Conservation (phyloP, 2,113 vertebrate species). For the Spheniscus mendiculus region DNA sequence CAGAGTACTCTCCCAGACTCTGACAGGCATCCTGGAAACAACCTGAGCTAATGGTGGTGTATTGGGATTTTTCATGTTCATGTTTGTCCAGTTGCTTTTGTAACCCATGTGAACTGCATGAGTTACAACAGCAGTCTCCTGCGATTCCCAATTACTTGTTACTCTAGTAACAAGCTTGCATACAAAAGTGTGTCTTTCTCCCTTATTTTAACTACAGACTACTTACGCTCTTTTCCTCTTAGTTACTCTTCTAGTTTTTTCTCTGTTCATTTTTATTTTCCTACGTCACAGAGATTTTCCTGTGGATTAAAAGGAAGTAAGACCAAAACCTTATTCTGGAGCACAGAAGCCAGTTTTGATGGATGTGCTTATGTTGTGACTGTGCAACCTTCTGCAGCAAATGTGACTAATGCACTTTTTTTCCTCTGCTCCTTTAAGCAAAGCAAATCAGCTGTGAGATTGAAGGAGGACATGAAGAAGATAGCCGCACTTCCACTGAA, state of each 20-base stretch:
- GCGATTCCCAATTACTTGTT: not conserved
- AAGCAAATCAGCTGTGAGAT: slow-evolving; percentile 81
- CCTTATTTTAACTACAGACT: not conserved
- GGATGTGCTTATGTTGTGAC: not conserved
- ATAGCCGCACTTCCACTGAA: slow-evolving; percentile 79
- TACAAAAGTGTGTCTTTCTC: not conserved
- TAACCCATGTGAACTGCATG: not conserved
- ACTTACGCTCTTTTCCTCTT: not conserved
- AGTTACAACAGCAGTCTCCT: not conserved
- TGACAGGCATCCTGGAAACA: not conserved
- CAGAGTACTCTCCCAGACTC: not conserved
- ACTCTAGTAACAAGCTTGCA: not conserved
- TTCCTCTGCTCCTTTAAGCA: slow-evolving; percentile 81
- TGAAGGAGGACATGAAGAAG: slow-evolving; percentile 92
- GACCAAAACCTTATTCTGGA: not conserved
- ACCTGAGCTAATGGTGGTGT: not conserved
- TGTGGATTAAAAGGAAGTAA: not conserved
- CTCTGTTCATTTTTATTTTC: not conserved
- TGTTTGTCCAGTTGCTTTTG: not conserved
- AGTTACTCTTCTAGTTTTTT: not conserved
- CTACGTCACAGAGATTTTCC: not conserved
- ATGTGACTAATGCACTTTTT: slow-evolving; percentile 61
- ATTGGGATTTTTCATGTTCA: not conserved
- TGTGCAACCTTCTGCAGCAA: slow-evolving; percentile 31
- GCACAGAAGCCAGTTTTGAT: not conserved